Conservation (phyloP, 1,140 invertebrate genomes). For the Nasonia longicornis region DNA sequence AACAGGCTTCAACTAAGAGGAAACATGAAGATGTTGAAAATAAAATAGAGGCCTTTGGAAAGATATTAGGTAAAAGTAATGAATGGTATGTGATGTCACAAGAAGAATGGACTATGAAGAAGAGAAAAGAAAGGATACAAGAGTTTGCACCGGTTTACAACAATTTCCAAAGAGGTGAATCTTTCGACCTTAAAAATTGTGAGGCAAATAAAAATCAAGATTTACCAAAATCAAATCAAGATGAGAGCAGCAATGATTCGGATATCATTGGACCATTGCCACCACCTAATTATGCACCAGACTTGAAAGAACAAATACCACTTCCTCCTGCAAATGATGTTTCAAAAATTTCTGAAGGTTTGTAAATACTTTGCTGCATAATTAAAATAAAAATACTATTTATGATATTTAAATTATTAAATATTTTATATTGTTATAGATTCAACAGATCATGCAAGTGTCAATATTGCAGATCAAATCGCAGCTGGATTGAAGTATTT, state of each 20-base stretch:
- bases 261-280: slow-evolving; percentile 57
- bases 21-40: slow-evolving; percentile 53
- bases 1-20: slow-evolving; percentile 57
- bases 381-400: slow-evolving; percentile 20
- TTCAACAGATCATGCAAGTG: slow-evolving; percentile 44
- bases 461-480: slow-evolving; percentile 72
- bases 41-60: slow-evolving; percentile 63
- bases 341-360: slow-evolving; percentile 12
- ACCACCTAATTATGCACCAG: slow-evolving; percentile 21
- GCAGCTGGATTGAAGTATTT: slow-evolving; percentile 77
- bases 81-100: slow-evolving; percentile 75
- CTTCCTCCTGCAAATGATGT: not conserved
- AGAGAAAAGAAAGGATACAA: slow-evolving; percentile 74
- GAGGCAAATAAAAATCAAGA: not conserved
- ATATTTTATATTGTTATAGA: slow-evolving; percentile 28
- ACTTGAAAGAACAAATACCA: slow-evolving; percentile 6
- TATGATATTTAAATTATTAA: not conserved
- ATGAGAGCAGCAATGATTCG: slow-evolving; percentile 10
- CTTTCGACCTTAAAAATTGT: slow-evolving; percentile 29
- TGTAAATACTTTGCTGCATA: not conserved
- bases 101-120: slow-evolving; percentile 83
- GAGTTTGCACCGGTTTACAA: slow-evolving; percentile 77
- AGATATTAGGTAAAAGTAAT: slow-evolving; percentile 61
- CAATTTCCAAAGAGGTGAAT: slow-evolving; percentile 54
- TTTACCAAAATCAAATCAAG: not conserved